Evolutionary conservation across 2,113 vertebrate species (phyloP), one percentile per base, ranked within the genome.

Genomic region (Agapornis roseicollis): DNA sequence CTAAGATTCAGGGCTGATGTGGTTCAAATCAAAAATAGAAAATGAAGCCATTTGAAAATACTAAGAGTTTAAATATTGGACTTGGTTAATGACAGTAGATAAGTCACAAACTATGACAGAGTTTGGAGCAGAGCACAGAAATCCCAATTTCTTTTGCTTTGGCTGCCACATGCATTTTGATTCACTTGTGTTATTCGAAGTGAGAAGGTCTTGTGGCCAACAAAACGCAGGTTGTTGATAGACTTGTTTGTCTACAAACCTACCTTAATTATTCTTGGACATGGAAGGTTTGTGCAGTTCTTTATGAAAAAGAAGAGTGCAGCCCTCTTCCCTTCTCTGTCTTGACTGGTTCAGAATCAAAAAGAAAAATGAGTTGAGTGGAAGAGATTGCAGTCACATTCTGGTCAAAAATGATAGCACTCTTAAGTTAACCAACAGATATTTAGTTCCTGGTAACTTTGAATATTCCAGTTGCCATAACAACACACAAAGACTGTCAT

Each of bases 401-500:
- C 35, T 64, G 46, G 29, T 81, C 6, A 87, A 80, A 95, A 96
- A 89, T 77, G 80, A 81, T 44, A 89, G 39, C 27, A 52, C 33
- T 68, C 17, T 55, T 55, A 74, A 58, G 27, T 46, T 80, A 91
- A 72, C 31, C 82, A 82, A 56, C 18, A 91, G 77, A 64, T 90
- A 60, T 14, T 88, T 88, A 37, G 37, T 78, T 96, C 63, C 56
- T 93, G 64, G 31, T 86, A 68, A 90, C 37, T 89, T 90, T 76
- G 37, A 92, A 61, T 90, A 87, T 92, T 94, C 41, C 61, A 65
- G 80, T 92, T 96, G 70, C 85, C 52, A 90, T 96, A 95, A 87
- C 88, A 89, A 82, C 70, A 41, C 29, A 18, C 44, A 47, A 65
- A 74, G 50, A 72, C 35, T 79, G 28, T 89, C 41, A 50, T 79